Evolutionary conservation across 2,797 vertebrate genomes (phyloP).

Genomic region (Alosa sapidissima): DNA sequence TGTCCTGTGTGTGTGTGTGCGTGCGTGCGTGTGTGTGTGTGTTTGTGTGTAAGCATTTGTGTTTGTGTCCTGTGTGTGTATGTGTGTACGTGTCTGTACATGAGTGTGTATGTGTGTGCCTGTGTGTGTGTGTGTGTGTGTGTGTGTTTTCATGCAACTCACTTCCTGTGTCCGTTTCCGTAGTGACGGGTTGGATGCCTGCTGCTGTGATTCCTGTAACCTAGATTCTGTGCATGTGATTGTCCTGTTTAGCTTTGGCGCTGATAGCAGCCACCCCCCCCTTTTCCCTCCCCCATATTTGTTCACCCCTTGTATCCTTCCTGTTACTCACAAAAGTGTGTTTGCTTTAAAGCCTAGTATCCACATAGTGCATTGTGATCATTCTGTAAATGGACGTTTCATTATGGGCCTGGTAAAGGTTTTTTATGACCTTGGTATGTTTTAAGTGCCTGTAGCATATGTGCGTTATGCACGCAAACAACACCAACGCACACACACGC

Average conservation of each 20-base stretch:
- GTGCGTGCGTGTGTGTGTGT: background rate
- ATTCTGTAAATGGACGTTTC: constrained; percentile 11
- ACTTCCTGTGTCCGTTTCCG: constrained; percentile 75
- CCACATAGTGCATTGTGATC: constrained; percentile 24
- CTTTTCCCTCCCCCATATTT: constrained; percentile 51
- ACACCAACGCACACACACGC: background rate
- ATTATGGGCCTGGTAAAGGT: background rate
- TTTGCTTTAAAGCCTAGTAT: constrained; percentile 51
- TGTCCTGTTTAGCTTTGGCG: constrained; percentile 67
- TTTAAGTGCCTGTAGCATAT: constrained; percentile 2
- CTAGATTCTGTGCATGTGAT: constrained; percentile 81
- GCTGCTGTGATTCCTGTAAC: constrained; percentile 81
- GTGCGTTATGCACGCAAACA: background rate
- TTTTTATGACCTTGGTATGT: background rate
- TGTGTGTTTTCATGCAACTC: constrained; percentile 66
- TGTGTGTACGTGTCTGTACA: constrained; percentile 25
- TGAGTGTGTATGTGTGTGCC: background rate
- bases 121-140: constrained; percentile 31
- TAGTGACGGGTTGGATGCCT: constrained; percentile 78
- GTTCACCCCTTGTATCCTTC: constrained; percentile 49
- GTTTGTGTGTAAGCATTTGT: constrained; percentile 14
- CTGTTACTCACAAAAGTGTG: constrained; percentile 50
- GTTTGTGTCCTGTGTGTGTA: constrained; percentile 19
- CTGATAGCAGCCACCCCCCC: constrained; percentile 40
- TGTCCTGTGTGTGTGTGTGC: background rate